Evolutionary conservation across 2,113 vertebrate species (phyloP).

Genomic region (Regulus satrapa): DNA sequence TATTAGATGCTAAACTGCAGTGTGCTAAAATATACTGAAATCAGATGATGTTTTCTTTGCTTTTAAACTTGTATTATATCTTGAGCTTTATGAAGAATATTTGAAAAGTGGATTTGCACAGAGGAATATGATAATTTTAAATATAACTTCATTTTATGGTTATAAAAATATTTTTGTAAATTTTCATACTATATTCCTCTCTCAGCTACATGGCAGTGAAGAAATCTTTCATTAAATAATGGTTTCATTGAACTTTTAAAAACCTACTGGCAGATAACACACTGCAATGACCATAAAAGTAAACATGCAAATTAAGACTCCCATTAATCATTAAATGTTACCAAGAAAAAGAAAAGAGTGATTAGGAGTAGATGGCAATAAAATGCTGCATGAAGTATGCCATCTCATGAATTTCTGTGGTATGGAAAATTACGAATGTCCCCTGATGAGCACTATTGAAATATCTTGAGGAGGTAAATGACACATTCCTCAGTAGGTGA

Average conservation of each 20-base stretch:
- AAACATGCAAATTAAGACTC: conserved; percentile 83
- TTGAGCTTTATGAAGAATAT: neutral
- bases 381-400: conserved; percentile 31
- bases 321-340: conserved; percentile 84
- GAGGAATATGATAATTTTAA: neutral
- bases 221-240: neutral
- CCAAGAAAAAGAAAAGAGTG: neutral
- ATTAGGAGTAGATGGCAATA: conserved; percentile 22
- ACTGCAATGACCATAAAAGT: conserved; percentile 83
- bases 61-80: neutral
- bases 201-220: neutral
- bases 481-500: conserved; percentile 19
- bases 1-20: neutral
- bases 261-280: conserved; percentile 82
- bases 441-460: conserved; percentile 23
- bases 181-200: neutral
- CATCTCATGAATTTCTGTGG: conserved; percentile 10
- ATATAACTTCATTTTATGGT: neutral
- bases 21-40: neutral
- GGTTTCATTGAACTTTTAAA: conserved; percentile 86
- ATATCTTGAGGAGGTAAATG: conserved; percentile 9
- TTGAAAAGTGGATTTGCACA: neutral
- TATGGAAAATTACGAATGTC: conserved; percentile 25
- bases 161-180: neutral
- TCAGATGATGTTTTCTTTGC: neutral